Base-by-base conservation (phyloP, 2,888 invertebrate genomes). In the Torymus tubicola region DNA sequence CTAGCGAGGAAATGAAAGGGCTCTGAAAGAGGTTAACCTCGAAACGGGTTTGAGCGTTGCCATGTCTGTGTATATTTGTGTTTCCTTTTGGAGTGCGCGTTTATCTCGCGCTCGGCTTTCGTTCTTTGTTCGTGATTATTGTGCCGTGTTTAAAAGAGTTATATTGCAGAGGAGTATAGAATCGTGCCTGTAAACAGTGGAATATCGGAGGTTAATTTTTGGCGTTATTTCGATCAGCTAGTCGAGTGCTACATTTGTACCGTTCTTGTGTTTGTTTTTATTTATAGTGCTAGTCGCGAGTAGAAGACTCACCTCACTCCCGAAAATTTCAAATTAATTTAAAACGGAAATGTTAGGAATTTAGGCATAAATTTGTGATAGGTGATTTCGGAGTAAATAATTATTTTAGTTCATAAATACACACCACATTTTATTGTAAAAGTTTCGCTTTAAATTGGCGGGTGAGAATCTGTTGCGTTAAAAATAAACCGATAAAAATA, bases 11-110 rank as follows among this genome's bases (percentile, higher is more conserved):
- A 65, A 78, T 21, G 73, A 78, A 78, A 78, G 61, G 63, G 67
- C 31, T 69, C 24, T 58, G 21, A 73, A 78, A 69, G 73, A 69
- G 69, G 79, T 79, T 79, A 79, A 74, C 79, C 73, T 79, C 79
- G 79, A 73, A 78, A 68, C 72, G 16, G 31, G 68, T 78, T 72
- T 31, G 60, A 5, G 42, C 42, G 42, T 42, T 42, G 42, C 42
- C 42, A 42, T 42, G 42, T 42, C 42, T 42, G n/a, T n/a, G 55
- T 53, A 13, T 67, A 53, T 21, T 21, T 67, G 21, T 12, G 10
- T 61, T n/a, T 21, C 21, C 52, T 21, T 16, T 58, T 50, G 24
- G 24, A 68, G 42, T 42, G 5, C 42, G 42, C 42, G 42, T 8
- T 31, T 42, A 16, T 64, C 42, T 50, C 42, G 31, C 64, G 50